Base-by-base conservation (phyloP, 1,140 invertebrate species). In the Panagrolaimus sp. region DNA sequence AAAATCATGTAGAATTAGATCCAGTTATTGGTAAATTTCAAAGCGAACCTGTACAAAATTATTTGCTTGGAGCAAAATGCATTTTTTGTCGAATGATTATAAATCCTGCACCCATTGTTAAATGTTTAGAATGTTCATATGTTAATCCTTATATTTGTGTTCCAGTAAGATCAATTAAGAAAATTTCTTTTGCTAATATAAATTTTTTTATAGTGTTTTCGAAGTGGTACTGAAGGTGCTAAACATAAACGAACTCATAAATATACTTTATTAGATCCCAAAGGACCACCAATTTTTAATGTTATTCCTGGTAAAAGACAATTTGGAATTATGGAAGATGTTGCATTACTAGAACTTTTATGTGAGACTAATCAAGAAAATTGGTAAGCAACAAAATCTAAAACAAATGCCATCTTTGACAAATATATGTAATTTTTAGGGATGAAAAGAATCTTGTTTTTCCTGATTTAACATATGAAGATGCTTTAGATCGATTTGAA, bases 401-500 rank as follows among this genome's bases (percentile, higher is more conserved):
- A 38, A 38, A 38, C 2, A 38, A 38, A 7, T 38, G 31, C 7
- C 31, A 7, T 38, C 31, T 38, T 38, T 38, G 7, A 38, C 31
- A 38, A 38, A 38, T 38, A 38, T 38, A 38, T 38, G 7, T 7
- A 38, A 4, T 38, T 38, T 38, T 38, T 7, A 38, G 31, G 31
- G 31, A 38, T 38, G 31, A 38, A 38, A 57, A 57, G 5, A 57
- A 57, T 27, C 20, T 57, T 57, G 51, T 57, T 57, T 57, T 57
- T 20, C 51, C 51, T 5, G 51, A 27, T 11, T 16, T 57, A 11
- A 20, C 51, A 5, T 57, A 57, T 20, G 51, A 57, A 13, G 9
- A 27, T 11, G 51, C 51, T 4, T 27, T 11, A n/a, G 51, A 57
- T 11, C 11, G 13, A 2, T 57, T 57, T 20, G 51, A 57, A 11